Evolutionary conservation across 2,888 invertebrate species (phyloP), one percentile per base, ranked within the genome.

Genomic region (Nudaria mundana): DNA sequence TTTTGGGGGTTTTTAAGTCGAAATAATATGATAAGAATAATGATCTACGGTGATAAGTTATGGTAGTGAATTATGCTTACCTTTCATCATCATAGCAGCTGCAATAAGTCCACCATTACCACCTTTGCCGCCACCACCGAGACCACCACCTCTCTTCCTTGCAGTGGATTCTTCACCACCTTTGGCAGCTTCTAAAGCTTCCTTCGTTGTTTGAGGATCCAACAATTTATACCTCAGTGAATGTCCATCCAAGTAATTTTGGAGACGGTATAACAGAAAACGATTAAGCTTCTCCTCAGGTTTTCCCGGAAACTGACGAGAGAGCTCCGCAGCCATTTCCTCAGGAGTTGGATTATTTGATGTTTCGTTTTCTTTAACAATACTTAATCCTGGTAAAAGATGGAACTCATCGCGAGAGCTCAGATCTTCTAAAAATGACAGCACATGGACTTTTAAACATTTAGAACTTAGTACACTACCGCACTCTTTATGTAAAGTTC

Each of bases 381-480:
- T 91, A 52, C 93, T 93, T n/a, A 96, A 86, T 46, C 95, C 95
- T 0, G 95, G 94, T 5, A 94, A 66, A 7, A 96, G 89, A 46
- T 89, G 90, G 3, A 94, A 90, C 71, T 94, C 92, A 57, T 92
- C 91, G 52, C 92, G 91, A 65, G 93, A 93, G 54, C 93, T 92
- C 20, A 95, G 67, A 31, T 92, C 92, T 66, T 95, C 95, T 48
- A 96, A 89, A 63, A 95, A 92, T 3, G 93, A 93, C 1, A 95
- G 91, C 30, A 94, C 91, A 61, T 95, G 95, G 46, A 95, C 83
- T 69, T 95, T 96, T 24, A 95, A 79, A 66, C 96, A 96, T 67
- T 94, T 94, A 14, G 93, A 88, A 69, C 93, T 94, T 0, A 88
- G 56, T 16, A 74, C 69, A 28, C 73, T 77, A 25, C 70, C 79